Conservation (phyloP, 2,113 vertebrate species). For the Aldabrachelys gigantea region DNA sequence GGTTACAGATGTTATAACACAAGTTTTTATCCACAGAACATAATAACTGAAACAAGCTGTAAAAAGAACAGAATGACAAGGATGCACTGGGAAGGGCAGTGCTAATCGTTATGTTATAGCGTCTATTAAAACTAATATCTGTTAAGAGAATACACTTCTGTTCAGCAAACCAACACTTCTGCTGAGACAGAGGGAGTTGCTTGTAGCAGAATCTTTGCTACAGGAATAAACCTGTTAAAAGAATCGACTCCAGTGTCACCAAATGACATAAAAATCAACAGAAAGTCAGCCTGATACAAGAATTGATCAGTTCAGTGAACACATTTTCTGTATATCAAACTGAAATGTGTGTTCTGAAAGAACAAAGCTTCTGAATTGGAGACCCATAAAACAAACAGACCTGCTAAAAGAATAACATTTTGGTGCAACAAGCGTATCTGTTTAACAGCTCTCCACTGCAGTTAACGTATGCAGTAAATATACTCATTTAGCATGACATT, state of each 20-base stretch:
- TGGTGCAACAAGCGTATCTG: conserved; percentile 63
- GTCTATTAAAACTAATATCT: conserved; percentile 3
- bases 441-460: conserved; percentile 69
- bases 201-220: not conserved
- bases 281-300: not conserved
- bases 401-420: conserved; percentile 70
- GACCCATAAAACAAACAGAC: conserved; percentile 46
- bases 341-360: conserved; percentile 47
- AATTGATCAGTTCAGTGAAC: conserved; percentile 55
- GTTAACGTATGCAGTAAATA: conserved; percentile 5
- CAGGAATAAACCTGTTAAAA: conserved; percentile 28
- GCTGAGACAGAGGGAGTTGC: not conserved
- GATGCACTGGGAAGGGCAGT: not conserved
- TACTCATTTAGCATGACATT: conserved; percentile 44
- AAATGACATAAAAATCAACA: conserved; percentile 9
- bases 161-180: not conserved
- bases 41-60: not conserved
- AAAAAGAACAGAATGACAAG: not conserved
- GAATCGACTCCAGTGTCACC: not conserved
- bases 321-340: conserved; percentile 41
- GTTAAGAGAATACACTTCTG: not conserved
- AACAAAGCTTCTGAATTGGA: conserved; percentile 6
- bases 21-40: not conserved
- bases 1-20: not conserved
- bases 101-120: not conserved